Percentiles rank a stretch among this genome's conserved stretches.
Conservation (phyloP, 2,888 invertebrate species). For the Ornithoptera priamus region DNA sequence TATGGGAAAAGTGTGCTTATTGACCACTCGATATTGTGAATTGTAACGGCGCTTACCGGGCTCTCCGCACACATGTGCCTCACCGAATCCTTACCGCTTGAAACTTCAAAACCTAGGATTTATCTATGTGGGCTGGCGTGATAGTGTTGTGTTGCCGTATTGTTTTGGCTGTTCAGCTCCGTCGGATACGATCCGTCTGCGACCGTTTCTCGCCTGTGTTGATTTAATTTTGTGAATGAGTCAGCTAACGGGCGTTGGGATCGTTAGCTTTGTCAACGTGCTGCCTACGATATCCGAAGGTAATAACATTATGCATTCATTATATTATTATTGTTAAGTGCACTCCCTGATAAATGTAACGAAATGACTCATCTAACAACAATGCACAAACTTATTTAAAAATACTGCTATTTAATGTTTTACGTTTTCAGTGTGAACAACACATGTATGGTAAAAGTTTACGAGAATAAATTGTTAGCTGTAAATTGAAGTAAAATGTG, state of each 20-base stretch:
- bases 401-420: background rate
- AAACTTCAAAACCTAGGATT: conserved; percentile 45
- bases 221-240: conserved; percentile 75
- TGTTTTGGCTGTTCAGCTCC: conserved; percentile 45
- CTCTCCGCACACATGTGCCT: conserved; percentile 39
- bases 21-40: conserved; percentile 49
- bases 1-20: conserved; percentile 59
- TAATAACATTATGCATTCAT: conserved; percentile 41
- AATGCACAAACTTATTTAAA: background rate
- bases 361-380: background rate
- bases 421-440: background rate
- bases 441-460: background rate
- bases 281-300: conserved; percentile 77
- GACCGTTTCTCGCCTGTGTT: conserved; percentile 59
- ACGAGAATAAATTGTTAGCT: background rate
- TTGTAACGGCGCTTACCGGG: conserved; percentile 43
- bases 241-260: conserved; percentile 77
- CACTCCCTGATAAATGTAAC: conserved; percentile 11
- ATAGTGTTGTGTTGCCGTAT: conserved; percentile 63
- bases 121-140: conserved; percentile 71
- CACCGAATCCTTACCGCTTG: conserved; percentile 52
- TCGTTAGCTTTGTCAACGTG: conserved; percentile 77
- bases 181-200: conserved; percentile 38
- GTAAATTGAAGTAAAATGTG: background rate
- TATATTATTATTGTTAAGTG: conserved; percentile 8